These are phyloP conservation scores for Paracyclopina nana DNA, from an alignment of 1,140 invertebrate species.

Conservation along the genomic window DNA sequence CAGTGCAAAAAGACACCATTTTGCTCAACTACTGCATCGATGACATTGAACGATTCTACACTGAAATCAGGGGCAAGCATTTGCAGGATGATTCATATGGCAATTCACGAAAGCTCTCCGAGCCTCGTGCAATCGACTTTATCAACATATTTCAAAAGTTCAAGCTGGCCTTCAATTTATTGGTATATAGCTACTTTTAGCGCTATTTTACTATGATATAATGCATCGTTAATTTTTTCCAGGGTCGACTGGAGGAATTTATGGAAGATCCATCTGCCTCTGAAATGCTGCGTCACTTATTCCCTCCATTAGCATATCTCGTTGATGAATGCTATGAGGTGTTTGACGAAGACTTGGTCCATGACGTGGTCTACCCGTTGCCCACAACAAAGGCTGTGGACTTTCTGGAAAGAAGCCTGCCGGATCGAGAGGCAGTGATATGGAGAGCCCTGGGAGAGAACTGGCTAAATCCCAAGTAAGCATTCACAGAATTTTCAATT, in stretches of 20 bases:
- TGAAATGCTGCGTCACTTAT: neutral
- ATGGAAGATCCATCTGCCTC: neutral
- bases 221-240: neutral
- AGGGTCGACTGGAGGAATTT: neutral
- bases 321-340: neutral
- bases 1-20: neutral
- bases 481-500: too few relatives aligned
- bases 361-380: neutral
- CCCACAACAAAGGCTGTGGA: neutral
- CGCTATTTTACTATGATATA: neutral
- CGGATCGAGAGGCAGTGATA: neutral
- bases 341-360: neutral
- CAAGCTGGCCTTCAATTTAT: neutral
- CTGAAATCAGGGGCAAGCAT: neutral
- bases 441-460: neutral
- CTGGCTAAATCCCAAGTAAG: slow-evolving; percentile 1
- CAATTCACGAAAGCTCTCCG: too few relatives aligned
- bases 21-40: neutral
- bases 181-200: neutral
- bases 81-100: too few relatives aligned
- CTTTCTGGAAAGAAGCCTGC: neutral
- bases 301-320: neutral
- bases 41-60: neutral
- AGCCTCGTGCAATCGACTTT: neutral
- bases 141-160: slow-evolving; percentile 1